Conservation (phyloP, 53 echinoderm and acorn worm genomes). For the Zoroaster sp. region DNA sequence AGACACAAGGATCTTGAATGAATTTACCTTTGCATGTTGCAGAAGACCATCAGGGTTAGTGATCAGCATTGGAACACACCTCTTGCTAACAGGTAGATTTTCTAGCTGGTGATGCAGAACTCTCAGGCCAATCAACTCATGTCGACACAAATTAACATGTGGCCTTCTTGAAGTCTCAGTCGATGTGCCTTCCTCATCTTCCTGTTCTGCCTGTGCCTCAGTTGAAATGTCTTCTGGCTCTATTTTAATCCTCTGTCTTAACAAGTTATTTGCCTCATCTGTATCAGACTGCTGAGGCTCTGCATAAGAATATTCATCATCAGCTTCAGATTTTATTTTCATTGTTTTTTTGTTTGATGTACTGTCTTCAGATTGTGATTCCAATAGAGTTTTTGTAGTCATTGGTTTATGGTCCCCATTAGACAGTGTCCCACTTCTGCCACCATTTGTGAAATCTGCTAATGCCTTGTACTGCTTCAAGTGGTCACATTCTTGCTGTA, state of each 20-base stretch:
- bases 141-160: slow-evolving; percentile 62
- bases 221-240: neutral
- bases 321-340: slow-evolving; percentile 10
- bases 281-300: neutral
- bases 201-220: neutral
- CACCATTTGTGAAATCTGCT: neutral
- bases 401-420: slow-evolving; percentile 1
- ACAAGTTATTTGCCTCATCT: slow-evolving; percentile 30
- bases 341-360: neutral
- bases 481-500: neutral
- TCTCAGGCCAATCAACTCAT: slow-evolving; percentile 77
- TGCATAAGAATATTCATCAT: neutral
- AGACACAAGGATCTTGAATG: neutral
- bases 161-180: slow-evolving; percentile 1
- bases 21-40: slow-evolving; percentile 82
- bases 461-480: neutral
- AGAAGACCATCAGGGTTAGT: slow-evolving; percentile 77
- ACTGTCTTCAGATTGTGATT: neutral
- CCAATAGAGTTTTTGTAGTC: neutral
- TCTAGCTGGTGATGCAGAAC: slow-evolving; percentile 73
- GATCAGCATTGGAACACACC: slow-evolving; percentile 82
- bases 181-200: slow-evolving; percentile 46
- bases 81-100: slow-evolving; percentile 64
- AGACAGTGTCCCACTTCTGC: slow-evolving; percentile 1
- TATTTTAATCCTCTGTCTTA: neutral